Evolutionary conservation across 2,797 vertebrate species (phyloP), one percentile per base, ranked within the genome.

Genomic region (Antrozous pallidus): DNA sequence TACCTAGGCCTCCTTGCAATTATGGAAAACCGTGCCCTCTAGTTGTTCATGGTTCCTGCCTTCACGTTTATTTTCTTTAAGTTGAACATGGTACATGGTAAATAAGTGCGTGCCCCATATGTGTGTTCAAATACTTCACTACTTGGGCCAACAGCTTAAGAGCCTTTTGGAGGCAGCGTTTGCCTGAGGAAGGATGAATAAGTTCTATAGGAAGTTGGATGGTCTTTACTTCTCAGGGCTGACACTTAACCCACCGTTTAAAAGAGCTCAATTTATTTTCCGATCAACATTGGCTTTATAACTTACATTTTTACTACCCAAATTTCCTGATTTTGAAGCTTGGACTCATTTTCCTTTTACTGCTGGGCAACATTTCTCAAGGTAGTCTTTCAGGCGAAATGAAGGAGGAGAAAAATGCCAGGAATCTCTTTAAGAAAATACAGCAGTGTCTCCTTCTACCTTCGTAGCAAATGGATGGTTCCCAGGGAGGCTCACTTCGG

Each of bases 261-360:
- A 97, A 96, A 94, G 96, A 97, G 96, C 97, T 98, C 93, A 93
- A 97, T 98, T 98, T 98, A 97, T 98, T 98, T 98, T 97, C 98
- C 78, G 94, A 96, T 98, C 97, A 97, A 82, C 94, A 86, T 95
- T 89, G 96, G 97, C 98, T 98, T 98, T 97, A 98, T 98, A 98
- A 96, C 97, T 97, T 98, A 94, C 97, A 94, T 97, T 97, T 97
- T 98, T 98, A 97, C 94, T 98, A 92, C 94, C 93, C 28, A 84
- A 97, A 98, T 98, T 98, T 98, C 98, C 98, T 98, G 97, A 95
- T 97, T 97, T 96, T 96, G 96, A 98, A 97, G 96, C 96, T 94
- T 97, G 31, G 96, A 82, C 75, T 90, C 93, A 51, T 95, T 97
- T 90, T 97, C 80, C 97, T 97, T 92, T 18, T 56, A 96, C 85